Evolutionary conservation across 2,888 invertebrate species (phyloP), one percentile per base, ranked within the genome.

Genomic region (Troglohyphantes excavatus): DNA sequence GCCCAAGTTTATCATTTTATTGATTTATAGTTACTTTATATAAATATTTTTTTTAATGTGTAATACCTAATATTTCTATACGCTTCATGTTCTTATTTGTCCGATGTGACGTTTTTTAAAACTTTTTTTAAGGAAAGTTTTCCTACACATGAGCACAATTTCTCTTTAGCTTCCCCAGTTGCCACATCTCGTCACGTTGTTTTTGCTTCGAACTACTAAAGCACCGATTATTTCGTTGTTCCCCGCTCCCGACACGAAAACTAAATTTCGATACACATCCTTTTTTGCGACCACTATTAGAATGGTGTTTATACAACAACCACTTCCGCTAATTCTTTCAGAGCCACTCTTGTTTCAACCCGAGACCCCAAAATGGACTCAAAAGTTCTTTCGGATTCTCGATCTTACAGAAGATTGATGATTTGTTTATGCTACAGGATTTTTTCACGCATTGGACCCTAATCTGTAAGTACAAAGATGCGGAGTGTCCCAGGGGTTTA

Each of bases 261-360:
- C 46, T 67, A 72, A 78, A 86, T 70, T 9, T 86, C 23, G 9
- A 26, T n/a, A 43, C 39, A 23, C 33, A n/a, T 19, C 21, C 23
- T 43, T 75, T 76, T 85, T 76, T 81, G 70, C 63, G 33, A 33
- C 61, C 2, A 23, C 27, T 85, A 33, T 78, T 33, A 21, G 39
- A 61, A 72, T 72, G 23, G 6, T 21, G 3, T 72, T 23, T 17
- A n/a, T 19, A 19, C 19, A 81, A 27, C 43, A 21, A 27, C 26
- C 11, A 29, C 81, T 68, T 53, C 29, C 67, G 23, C n/a, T 46
- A 43, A 26, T 19, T 81, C 46, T 27, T 53, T 23, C 26, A 81
- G 46, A 29, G 26, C 13, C 46, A 27, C 46, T 46, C 23, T 23
- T 33, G 29, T 70, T 19, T 39, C 19, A 33, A 70, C 23, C 26